Percentiles rank a stretch among this genome's conserved stretches.
Conservation (phyloP, 2,113 vertebrate genomes). For the Alectura lathami region DNA sequence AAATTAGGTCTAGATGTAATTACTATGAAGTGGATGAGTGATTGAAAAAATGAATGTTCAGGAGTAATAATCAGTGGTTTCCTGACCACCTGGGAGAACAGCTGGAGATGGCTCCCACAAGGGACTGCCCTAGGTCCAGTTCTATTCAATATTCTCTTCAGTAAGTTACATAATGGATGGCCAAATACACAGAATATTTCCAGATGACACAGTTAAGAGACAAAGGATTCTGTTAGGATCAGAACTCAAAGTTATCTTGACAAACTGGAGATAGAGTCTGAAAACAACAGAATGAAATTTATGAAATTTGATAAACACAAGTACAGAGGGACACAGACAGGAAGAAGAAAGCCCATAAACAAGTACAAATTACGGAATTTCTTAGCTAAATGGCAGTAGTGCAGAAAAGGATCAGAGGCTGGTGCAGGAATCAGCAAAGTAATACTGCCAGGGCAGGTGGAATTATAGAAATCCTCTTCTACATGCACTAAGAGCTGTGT, state of each 20-base stretch:
- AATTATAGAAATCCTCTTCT: background rate
- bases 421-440: background rate
- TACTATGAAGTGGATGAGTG: background rate
- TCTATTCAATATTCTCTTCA: conserved; percentile 17
- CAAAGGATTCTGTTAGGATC: background rate
- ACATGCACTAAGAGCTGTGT: background rate
- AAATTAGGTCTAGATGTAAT: background rate
- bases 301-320: background rate
- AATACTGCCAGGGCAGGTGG: background rate
- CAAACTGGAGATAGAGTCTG: background rate
- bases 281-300: background rate
- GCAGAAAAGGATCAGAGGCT: background rate
- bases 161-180: background rate
- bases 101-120: background rate
- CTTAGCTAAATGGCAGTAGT: background rate
- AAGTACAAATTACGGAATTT: background rate
- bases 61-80: background rate
- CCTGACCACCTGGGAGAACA: background rate
- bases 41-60: background rate
- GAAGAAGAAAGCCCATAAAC: background rate
- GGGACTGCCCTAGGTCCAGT: background rate
- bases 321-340: background rate
- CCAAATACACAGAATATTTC: background rate
- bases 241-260: background rate
- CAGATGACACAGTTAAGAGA: background rate